phyloP scores from a whole-genome alignment of 2,888 invertebrate species.

The Gastrophysa polygoni region DNA sequence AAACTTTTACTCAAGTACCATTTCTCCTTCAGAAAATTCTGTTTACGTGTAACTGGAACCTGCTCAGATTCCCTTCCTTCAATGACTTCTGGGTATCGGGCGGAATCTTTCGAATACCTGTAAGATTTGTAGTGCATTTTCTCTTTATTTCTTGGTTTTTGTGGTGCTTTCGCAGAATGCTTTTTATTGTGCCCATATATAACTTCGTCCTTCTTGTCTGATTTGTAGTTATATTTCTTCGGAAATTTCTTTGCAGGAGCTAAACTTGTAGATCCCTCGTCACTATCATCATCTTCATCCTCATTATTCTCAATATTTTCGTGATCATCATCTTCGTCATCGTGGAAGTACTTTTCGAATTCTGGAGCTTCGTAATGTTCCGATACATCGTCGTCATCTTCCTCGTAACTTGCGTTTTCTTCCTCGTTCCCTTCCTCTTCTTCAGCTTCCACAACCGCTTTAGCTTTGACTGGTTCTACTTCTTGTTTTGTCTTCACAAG shows the following conservation, averaged over 20 bases:
- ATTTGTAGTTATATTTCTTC: conserved; percentile 23
- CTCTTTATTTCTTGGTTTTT: conserved; percentile 18
- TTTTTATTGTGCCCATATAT: conserved; percentile 35
- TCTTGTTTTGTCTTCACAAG: conserved; percentile 23
- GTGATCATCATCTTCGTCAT: conserved; percentile 32
- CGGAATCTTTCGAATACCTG: conserved; percentile 30
- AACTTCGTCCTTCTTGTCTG: conserved; percentile 20
- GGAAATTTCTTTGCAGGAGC: conserved; percentile 31
- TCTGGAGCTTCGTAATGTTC: conserved; percentile 21
- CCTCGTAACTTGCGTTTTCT: conserved; percentile 23
- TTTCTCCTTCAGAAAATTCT: conserved; percentile 46
- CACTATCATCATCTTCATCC: conserved; percentile 42
- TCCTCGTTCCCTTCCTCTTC: conserved; percentile 35
- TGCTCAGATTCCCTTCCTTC: conserved; percentile 45
- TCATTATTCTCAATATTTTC: conserved; percentile 35
- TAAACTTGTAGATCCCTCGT: conserved; percentile 36
- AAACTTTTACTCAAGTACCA: conserved; percentile 44
- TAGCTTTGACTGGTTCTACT: conserved; percentile 15
- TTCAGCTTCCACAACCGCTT: conserved; percentile 30
- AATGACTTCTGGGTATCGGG: conserved; percentile 37
- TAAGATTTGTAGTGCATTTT: conserved; percentile 31
- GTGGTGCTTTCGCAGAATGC: conserved; percentile 25
- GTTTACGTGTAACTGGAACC: conserved; percentile 46
- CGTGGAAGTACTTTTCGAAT: conserved; percentile 33
- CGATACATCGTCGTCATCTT: conserved; percentile 19